phyloP scores from a whole-genome alignment of 2,113 vertebrate species.

The Tricholaema leucomelas region DNA sequence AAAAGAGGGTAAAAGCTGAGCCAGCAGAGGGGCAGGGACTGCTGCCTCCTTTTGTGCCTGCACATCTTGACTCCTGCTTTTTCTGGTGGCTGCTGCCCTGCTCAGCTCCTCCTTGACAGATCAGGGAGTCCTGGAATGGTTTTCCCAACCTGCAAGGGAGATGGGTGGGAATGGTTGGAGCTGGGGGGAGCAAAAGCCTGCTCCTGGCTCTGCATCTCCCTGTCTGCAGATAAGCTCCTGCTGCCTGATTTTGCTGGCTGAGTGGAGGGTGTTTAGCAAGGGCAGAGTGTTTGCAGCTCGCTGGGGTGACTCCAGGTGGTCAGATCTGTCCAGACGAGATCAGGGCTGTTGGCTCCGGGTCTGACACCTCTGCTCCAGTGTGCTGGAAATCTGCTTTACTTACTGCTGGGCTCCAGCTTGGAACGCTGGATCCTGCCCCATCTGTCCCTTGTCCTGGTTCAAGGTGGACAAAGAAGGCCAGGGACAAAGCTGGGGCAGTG shows the following conservation, averaged over 20 bases:
- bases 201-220: neutral
- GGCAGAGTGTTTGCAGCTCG: fast-evolving
- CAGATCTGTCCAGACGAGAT: neutral
- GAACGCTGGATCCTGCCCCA: neutral
- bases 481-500: neutral
- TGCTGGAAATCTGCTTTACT: neutral
- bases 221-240: neutral
- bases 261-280: neutral
- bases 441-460: neutral
- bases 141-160: neutral
- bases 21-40: neutral
- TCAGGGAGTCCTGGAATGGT: fast-evolving
- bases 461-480: neutral
- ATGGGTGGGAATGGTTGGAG: neutral
- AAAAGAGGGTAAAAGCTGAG: neutral
- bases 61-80: neutral
- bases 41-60: fast-evolving
- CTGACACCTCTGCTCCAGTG: neutral
- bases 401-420: fast-evolving
- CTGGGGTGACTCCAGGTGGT: fast-evolving
- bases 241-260: fast-evolving
- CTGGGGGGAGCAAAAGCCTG: neutral
- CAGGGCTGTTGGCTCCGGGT: fast-evolving
- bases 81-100: neutral
- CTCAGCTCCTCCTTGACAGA: neutral